Evolutionary conservation across 2,113 vertebrate genomes (phyloP), one percentile per base, ranked within the genome.

Genomic region (Gila orcuttii): DNA sequence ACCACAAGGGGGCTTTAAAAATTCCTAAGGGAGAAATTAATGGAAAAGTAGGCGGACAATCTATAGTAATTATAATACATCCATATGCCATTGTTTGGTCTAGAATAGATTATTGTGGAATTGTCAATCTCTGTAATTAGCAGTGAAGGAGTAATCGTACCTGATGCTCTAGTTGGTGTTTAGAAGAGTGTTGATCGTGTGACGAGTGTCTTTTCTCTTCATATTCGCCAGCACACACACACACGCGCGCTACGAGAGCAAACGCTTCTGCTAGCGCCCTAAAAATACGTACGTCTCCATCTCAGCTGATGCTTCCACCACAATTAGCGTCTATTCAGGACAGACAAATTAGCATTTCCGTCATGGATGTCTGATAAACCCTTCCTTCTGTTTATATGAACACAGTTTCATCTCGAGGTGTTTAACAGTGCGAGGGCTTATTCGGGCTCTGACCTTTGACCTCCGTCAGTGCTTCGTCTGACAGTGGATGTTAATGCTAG

Each of bases 291-390:
- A 42, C 6, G 42, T 42, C 42, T 42, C 73, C 71, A 3, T 42
- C 89, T 87, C 86, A 68, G 78, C 85, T 79, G 81, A 82, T 36
- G 75, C 88, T 92, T 92, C 90, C 87, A 42, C 82, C 87, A 87
- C 89, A 92, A 91, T 94, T 92, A 91, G 86, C 79, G 74, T 86
- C 86, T 87, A 87, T 89, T 89, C 86, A 77, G 45, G 82, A 88
- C 89, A 86, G 89, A n/a, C 82, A 73, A 57, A 89, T 87, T 89
- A 87, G 89, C 87, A 81, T 91, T 77, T 89, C 86, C 91, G 83
- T 90, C 87, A 85, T 17, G 50, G 80, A 55, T 79, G 87, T 82
- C 84, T 87, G 11, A 42, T 25, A 42, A 13, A 62, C 23, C 33
- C 77, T 62, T 79, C 33, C 33, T 15, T 75, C 55, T 84, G 76